Percentiles rank a stretch among this genome's conserved stretches.
Evolutionary conservation across 2,888 invertebrate genomes (phyloP).

Genomic region (Germaria angustata): DNA sequence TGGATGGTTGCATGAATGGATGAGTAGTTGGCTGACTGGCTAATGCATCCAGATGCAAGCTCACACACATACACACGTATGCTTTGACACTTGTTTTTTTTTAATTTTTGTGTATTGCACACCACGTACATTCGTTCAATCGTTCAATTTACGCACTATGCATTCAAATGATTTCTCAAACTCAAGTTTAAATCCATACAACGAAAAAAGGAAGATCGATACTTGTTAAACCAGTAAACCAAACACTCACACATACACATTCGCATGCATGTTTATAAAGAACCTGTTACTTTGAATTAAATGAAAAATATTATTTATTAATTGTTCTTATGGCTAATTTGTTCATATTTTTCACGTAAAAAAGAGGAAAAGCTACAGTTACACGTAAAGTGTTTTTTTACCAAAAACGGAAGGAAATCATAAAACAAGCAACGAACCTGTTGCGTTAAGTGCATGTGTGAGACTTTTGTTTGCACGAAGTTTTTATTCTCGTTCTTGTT

Average conservation of each 20-base stretch:
- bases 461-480: conserved; percentile 22
- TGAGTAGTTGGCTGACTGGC: conserved; percentile 48
- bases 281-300: conserved; percentile 62
- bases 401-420: conserved; percentile 77
- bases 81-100: conserved; percentile 62
- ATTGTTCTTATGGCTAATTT: conserved; percentile 65
- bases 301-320: conserved; percentile 63
- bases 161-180: conserved; percentile 72
- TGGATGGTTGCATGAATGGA: conserved; percentile 49
- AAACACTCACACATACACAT: not conserved
- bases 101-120: not conserved
- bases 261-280: not conserved
- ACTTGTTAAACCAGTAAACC: conserved; percentile 59
- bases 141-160: conserved; percentile 73
- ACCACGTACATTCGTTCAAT: conserved; percentile 33
- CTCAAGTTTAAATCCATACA: conserved; percentile 43
- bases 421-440: conserved; percentile 63
- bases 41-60: conserved; percentile 38
- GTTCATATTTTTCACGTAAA: conserved; percentile 50
- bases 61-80: not conserved
- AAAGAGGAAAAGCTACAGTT: conserved; percentile 67
- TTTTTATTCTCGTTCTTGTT: conserved; percentile 17
- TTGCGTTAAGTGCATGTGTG: conserved; percentile 43
- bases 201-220: conserved; percentile 65
- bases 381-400: conserved; percentile 57